Base-by-base conservation (phyloP, 2,888 invertebrate genomes). In the Agriopis aurantiaria region DNA sequence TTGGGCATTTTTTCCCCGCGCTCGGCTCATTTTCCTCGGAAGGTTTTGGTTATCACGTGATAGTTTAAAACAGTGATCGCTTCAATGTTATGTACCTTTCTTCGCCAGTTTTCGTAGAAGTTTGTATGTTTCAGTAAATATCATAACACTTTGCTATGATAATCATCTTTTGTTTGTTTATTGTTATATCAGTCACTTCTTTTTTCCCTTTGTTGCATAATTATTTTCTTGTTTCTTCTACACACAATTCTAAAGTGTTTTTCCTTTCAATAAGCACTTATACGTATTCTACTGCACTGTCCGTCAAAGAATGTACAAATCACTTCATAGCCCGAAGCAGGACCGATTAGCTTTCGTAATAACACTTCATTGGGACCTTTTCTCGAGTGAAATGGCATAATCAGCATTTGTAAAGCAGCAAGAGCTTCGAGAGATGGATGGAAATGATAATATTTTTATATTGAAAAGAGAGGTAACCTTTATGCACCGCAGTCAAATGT, bases 341-440 rank as follows among this genome's bases (percentile, higher is more conserved):
- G 33, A 11, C 11, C 67, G 56, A 66, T 70, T 76, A 74, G 60
- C 64, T 48, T 59, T 68, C 59, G 71, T 69, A 60, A 67, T 61
- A 65, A 65, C 53, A 62, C 56, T 72, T 58, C 69, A 69, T 68
- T 58, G 51, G 65, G 17, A 68, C 72, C 68, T 68, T 72, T 65
- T 63, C 69, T 64, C 49, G 48, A 23, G 59, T 53, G 60, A 70
- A 74, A 70, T 66, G 64, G 63, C 69, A 72, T 74, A 70, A 72
- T 74, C 68, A 59, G 51, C 55, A 51, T 17, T 65, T 60, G 43
- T 60, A 40, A 52, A 45, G 12, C 41, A 4, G 45, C 48, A 58
- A 51, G 0, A 51, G 0, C 49, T 57, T 52, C 14, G 17, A 11
- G 11, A 17, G 57, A 57, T 57, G 46, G 56, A 46, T 33, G 46